phyloP scores from a whole-genome alignment of 2,113 vertebrate genomes.

The Gasterosteus nipponicus region DNA sequence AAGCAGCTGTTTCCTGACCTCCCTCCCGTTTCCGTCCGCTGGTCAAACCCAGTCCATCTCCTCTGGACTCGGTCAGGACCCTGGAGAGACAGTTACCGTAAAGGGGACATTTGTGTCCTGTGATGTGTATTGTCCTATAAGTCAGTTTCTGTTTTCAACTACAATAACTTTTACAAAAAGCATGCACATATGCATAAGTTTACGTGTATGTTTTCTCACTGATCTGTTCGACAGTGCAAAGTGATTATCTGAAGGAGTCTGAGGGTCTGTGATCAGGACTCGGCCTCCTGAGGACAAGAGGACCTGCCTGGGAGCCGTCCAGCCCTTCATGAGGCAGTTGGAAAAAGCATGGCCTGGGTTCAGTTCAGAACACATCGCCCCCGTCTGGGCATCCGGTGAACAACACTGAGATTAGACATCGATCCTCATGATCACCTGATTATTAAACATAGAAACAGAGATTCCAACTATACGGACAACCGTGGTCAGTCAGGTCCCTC shows the following conservation, averaged over 20 bases:
- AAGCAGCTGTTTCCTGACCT: constrained; percentile 34
- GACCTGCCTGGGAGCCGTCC: no score
- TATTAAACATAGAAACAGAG: background rate
- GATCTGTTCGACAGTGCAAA: background rate
- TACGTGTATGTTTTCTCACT: background rate
- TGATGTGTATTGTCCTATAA: background rate
- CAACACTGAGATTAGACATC: background rate
- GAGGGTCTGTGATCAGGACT: constrained; percentile 64
- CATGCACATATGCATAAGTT: constrained; percentile 4
- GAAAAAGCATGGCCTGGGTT: background rate
- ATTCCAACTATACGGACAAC: background rate
- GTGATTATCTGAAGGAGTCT: background rate
- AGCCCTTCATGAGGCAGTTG: background rate
- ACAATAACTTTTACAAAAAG: background rate
- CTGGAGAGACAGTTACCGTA: background rate
- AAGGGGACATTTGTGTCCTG: background rate
- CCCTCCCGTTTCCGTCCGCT: background rate
- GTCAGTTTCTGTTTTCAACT: background rate
- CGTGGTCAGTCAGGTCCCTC: background rate
- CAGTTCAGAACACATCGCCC: constrained; percentile 22
- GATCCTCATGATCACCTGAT: background rate
- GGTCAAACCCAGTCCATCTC: constrained; percentile 5
- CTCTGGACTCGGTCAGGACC: constrained; percentile 5
- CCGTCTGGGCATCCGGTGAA: constrained; percentile 31
- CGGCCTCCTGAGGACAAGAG: constrained; percentile 37